These are phyloP conservation scores for Acleris holmiana DNA, from an alignment of 2,888 invertebrate species.

Conservation along the genomic window DNA sequence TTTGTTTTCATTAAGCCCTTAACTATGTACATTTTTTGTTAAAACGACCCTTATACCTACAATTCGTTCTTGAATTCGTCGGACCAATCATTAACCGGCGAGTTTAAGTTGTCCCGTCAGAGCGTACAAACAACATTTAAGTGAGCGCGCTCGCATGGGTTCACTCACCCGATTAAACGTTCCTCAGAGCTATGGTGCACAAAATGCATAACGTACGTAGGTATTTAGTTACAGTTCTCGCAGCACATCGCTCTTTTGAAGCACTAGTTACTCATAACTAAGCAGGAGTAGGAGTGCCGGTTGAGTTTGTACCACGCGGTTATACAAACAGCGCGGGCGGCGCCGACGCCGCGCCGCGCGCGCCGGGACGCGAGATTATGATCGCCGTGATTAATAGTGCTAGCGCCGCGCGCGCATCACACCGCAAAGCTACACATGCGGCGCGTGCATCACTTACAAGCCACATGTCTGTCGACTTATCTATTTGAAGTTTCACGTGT, in stretches of 20 bases:
- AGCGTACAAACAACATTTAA: no score
- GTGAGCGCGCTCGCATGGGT: no score
- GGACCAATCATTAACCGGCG: no score
- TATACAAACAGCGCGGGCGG: conserved; percentile 75
- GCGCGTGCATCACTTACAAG: conserved; percentile 39
- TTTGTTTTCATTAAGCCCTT: no score
- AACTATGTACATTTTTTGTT: no score
- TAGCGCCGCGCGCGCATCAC: conserved; percentile 55
- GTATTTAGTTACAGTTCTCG: not conserved
- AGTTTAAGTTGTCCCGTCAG: no score
- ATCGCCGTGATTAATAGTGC: conserved; percentile 77
- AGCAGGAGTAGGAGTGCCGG: not conserved
- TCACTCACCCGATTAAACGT: no score
- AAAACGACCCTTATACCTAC: no score
- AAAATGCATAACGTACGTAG: no score
- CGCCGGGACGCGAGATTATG: conserved; percentile 65
- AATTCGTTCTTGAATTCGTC: no score
- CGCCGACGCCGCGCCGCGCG: conserved; percentile 57
- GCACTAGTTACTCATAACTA: not conserved
- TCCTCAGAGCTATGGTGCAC: not conserved
- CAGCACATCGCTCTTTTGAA: not conserved
- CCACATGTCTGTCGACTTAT: conserved; percentile 29
- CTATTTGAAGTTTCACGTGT: conserved; percentile 30
- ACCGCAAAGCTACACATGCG: conserved; percentile 38
- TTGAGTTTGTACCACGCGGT: conserved; percentile 68